Percentiles rank a stretch among this genome's conserved stretches.
Conservation (phyloP, 1,140 invertebrate genomes). For the Drosophila melanogaster region Release_6_plus_ISO1_MT NT_033777.3:21888001-21888500, state of each 20-base stretch:
- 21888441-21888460: conserved; percentile 86
- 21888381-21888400: conserved; percentile 83
- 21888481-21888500: conserved; percentile 92
- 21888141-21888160: conserved; percentile 30
- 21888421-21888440: conserved; percentile 87
- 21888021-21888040: conserved; percentile 58
- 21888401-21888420: conserved; percentile 85
- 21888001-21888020: conserved; percentile 46
- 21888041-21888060: conserved; percentile 7
- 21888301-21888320: conserved; percentile 21
- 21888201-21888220: conserved; percentile 62
- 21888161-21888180: conserved; percentile 35
- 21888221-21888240: conserved; percentile 63
- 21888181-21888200: conserved; percentile 56
- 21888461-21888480: conserved; percentile 85
- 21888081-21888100: conserved; percentile 70
- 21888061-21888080: conserved; percentile 48
- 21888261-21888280: conserved; percentile 33
- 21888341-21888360: conserved; percentile 18
- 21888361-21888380: conserved; percentile 80
- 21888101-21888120: conserved; percentile 47
- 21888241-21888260: conserved; percentile 56
- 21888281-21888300: conserved; percentile 52
- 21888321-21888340: conserved; percentile 68
- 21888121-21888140: conserved; percentile 50